Evolutionary conservation across 2,888 invertebrate genomes (phyloP).

Genomic region (Sinelater perroti): DNA sequence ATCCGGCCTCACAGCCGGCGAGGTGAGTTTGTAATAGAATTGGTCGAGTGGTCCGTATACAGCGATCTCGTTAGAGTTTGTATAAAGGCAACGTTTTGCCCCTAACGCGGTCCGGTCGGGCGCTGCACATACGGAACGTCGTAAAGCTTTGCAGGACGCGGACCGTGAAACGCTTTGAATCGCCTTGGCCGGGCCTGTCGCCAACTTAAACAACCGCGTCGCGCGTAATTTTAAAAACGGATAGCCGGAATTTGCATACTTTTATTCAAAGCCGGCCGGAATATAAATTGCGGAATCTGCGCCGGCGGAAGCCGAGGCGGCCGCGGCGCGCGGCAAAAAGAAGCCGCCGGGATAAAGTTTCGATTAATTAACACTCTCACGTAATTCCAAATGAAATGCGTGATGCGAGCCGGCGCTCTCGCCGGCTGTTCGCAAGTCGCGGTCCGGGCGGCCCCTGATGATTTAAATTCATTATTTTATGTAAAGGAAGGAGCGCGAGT

Average conservation of each 20-base stretch:
- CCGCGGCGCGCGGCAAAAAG: slow-evolving; percentile 26
- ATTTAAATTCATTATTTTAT: slow-evolving; percentile 40
- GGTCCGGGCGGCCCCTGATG: slow-evolving; percentile 33
- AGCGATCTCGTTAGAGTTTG: slow-evolving; percentile 25
- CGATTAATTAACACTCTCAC: slow-evolving; percentile 39
- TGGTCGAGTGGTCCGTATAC: slow-evolving; percentile 17
- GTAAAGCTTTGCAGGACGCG: slow-evolving; percentile 7
- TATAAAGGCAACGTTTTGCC: slow-evolving; percentile 23
- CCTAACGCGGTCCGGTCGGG: slow-evolving; percentile 11
- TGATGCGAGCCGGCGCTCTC: slow-evolving; percentile 34
- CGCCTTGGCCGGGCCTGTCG: slow-evolving; percentile 23
- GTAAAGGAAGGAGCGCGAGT: slow-evolving; percentile 36
- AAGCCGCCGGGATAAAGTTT: slow-evolving; percentile 32
- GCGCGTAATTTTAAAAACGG: slow-evolving; percentile 27
- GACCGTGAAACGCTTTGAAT: slow-evolving; percentile 22
- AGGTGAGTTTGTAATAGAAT: slow-evolving; percentile 7
- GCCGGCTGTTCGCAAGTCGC: slow-evolving; percentile 34
- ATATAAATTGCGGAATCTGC: slow-evolving; percentile 30
- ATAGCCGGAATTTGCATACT: slow-evolving; percentile 36
- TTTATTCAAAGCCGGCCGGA: slow-evolving; percentile 30
- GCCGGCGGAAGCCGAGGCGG: slow-evolving; percentile 20
- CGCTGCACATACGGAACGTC: slow-evolving; percentile 19
- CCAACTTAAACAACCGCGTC: slow-evolving; percentile 21
- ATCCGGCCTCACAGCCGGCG: too few species aligned
- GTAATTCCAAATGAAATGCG: slow-evolving; percentile 38